Evolutionary conservation across 2,797 vertebrate species (phyloP), one percentile per base, ranked within the genome.

Genomic region (Corythornis leucogaster): DNA sequence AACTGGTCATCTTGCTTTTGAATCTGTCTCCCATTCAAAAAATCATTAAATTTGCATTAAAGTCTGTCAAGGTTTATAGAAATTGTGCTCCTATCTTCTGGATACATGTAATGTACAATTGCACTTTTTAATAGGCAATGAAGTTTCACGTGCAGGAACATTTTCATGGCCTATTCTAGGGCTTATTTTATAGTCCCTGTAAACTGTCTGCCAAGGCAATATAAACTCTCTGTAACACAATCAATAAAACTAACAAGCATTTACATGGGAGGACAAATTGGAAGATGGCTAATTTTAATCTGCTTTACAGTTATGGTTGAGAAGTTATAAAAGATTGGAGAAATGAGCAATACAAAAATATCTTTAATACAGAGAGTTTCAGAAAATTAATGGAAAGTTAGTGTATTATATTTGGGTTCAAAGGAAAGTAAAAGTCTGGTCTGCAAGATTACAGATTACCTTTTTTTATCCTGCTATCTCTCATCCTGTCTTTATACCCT

Each of bases 161-260:
- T 77, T 87, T 92, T 95, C 61, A 92, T 55, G 64, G 73, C 66
- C 61, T 82, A 16, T 93, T 90, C 53, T 80, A 83, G 53, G 54
- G 21, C 43, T 80, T 93, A 58, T 73, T 93, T 93, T 94, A 92
- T 92, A 90, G 83, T 43, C 26, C 48, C 31, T 40, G 40, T 70
- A 88, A 66, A 90, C 28, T 66, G 25, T 73, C 91, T 82, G 77
- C 66, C 69, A 85, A 51, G 73, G 73, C 57, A 85, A 43, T 83
- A 94, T 80, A 94, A 90, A 80, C 57, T 62, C 51, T 92, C 1
- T 54, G 45, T 66, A 85, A 82, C 21, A n/a, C 35, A 87, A 62
- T 77, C 80, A 88, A 85, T 94, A 91, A 92, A 94, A 82, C 46
- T 76, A 85, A 78, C 74, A 94, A 69, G 31, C 48, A 78, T 90